Evolutionary conservation across 1,140 invertebrate species (phyloP), one percentile per base, ranked within the genome.

Genomic region (Helicorthomorpha holstii): DNA sequence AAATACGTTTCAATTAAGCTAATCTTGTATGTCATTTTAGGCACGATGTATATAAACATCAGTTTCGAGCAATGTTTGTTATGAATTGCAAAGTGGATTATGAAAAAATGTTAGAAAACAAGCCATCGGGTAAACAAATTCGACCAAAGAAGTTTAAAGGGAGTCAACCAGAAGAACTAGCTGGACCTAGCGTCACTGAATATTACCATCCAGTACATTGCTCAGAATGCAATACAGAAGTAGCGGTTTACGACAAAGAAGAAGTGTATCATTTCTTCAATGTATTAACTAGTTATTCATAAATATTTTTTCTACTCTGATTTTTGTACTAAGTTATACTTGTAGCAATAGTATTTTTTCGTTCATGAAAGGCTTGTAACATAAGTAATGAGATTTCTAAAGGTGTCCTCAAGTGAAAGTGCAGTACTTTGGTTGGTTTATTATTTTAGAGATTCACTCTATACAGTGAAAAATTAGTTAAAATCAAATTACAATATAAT

Each of bases 241-340:
- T 80, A 21, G 77, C 70, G 19, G 72, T 79, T 2, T 71, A 67
- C 65, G 77, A 80, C 61, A 58, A 59, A 24, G 74, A 79, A 41
- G 77, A 80, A 66, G 67, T 80, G 7, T 80, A 76, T 64, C 77
- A 80, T 60, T 80, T 80, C 64, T 78, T 78, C 57, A 79, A 79
- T 66, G 72, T 79, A 23, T 56, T 79, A n/a, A 63, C 72, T n/a
- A 76, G 73, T 59, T 69, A 7, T 34, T 7, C 29, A n/a, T n/a
- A n/a, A n/a, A n/a, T n/a, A n/a, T n/a, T n/a, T n/a, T n/a, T n/a
- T n/a, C n/a, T n/a, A n/a, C n/a, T n/a, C n/a, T n/a, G n/a, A n/a
- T n/a, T n/a, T n/a, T n/a, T n/a, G n/a, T n/a, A n/a, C n/a, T n/a
- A n/a, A n/a, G n/a, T n/a, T n/a, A n/a, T n/a, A n/a, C n/a, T n/a